These are phyloP conservation scores for Callaeas wilsoni DNA, from an alignment of 2,113 vertebrate species.

Conservation along the genomic window DNA sequence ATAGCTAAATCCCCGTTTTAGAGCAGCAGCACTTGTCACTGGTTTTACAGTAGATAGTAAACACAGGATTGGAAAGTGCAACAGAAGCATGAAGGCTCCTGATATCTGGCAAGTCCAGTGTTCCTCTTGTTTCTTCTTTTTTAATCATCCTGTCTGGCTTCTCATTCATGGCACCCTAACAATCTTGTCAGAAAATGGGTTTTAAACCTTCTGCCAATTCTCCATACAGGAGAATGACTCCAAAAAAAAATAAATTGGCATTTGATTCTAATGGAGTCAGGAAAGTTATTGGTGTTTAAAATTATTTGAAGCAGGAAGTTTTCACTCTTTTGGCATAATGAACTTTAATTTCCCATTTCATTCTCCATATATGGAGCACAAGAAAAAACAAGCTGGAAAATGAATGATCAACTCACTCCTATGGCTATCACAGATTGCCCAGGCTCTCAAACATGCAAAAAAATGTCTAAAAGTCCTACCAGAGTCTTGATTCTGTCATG, in stretches of 20 bases:
- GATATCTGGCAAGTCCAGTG: fast-evolving
- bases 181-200: neutral
- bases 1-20: neutral
- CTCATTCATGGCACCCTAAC: neutral
- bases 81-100: neutral
- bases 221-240: neutral
- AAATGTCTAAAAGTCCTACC: neutral
- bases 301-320: neutral
- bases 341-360: neutral
- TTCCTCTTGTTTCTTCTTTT: neutral
- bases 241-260: neutral
- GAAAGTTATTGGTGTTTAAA: neutral
- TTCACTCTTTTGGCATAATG: neutral
- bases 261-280: neutral
- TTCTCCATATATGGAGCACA: neutral
- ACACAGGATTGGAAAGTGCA: neutral
- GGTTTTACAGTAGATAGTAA: neutral
- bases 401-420: neutral
- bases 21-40: neutral
- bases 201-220: neutral
- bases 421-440: neutral
- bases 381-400: neutral
- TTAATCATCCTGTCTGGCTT: neutral
- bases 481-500: neutral
- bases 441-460: neutral